These are phyloP conservation scores for Trichoplusia ni DNA, from an alignment of 1,140 invertebrate genomes.

Conservation along the genomic window DNA sequence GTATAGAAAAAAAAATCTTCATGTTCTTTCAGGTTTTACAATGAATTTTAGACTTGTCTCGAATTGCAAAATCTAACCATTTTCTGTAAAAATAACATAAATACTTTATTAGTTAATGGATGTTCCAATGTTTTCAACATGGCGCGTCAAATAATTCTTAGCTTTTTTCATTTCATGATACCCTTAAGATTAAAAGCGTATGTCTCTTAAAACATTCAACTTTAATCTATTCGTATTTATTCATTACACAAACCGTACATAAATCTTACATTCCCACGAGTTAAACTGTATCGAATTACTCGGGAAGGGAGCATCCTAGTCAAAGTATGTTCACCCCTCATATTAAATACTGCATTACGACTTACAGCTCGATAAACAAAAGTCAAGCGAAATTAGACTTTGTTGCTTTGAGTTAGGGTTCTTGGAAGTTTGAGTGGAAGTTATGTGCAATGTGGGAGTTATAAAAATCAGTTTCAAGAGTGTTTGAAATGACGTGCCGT, in stretches of 20 bases:
- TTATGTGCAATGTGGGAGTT: slow-evolving; percentile 34
- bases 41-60: no score
- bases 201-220: slow-evolving; percentile 21
- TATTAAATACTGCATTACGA: slow-evolving; percentile 31
- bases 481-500: slow-evolving; percentile 64
- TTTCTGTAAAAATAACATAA: no score
- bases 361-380: slow-evolving; percentile 10
- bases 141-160: no score
- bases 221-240: slow-evolving; percentile 34
- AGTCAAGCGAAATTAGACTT: slow-evolving; percentile 31
- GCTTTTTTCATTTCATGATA: slow-evolving; percentile 16
- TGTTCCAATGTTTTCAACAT: neutral
- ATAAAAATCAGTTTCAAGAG: slow-evolving; percentile 63
- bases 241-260: slow-evolving; percentile 34
- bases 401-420: slow-evolving; percentile 7
- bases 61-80: no score
- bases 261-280: slow-evolving; percentile 63
- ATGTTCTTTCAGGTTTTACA: no score
- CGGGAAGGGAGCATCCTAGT: slow-evolving; percentile 55
- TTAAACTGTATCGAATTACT: slow-evolving; percentile 66
- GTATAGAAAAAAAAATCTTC: no score
- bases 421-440: neutral
- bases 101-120: neutral
- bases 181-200: slow-evolving; percentile 10
- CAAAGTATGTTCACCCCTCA: slow-evolving; percentile 43